Conservation (phyloP, 35 echinoderm and acorn worm species). For the Lytechinus variegatus region DNA sequence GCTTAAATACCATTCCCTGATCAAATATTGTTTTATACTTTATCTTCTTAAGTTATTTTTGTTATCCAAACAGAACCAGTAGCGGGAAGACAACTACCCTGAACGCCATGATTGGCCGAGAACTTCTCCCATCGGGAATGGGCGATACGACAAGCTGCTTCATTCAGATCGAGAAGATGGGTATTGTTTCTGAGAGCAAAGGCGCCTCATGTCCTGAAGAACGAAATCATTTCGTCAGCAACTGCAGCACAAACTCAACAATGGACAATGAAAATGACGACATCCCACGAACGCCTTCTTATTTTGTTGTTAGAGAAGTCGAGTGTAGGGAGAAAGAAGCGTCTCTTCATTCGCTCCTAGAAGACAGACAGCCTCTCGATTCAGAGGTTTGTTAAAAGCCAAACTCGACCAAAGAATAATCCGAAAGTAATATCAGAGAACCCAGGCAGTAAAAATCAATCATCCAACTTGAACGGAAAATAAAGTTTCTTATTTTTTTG, state of each 20-base stretch:
- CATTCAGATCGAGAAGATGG: conserved; percentile 22
- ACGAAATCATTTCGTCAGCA: no score
- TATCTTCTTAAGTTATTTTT: no score
- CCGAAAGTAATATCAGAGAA: no score
- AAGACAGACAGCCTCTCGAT: not conserved
- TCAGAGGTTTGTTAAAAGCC: not conserved
- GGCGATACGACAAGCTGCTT: conserved; percentile 37
- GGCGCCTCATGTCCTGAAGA: no score
- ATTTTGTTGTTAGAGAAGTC: not conserved
- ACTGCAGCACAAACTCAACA: no score
- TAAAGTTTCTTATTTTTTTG: no score
- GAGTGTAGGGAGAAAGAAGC: not conserved
- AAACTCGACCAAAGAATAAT: no score
- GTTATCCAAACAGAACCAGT: not conserved
- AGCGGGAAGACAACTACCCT: conserved; percentile 27
- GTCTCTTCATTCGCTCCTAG: not conserved
- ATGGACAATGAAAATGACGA: no score
- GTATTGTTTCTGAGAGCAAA: not conserved
- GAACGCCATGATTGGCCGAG: conserved; percentile 3
- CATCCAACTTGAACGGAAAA: no score
- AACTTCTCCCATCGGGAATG: conserved; percentile 23
- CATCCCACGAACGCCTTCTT: not conserved
- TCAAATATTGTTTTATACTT: no score
- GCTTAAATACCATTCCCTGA: no score
- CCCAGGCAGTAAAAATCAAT: no score